Base-by-base conservation (phyloP, 2,888 invertebrate species). In the Nomada hirtipes region DNA sequence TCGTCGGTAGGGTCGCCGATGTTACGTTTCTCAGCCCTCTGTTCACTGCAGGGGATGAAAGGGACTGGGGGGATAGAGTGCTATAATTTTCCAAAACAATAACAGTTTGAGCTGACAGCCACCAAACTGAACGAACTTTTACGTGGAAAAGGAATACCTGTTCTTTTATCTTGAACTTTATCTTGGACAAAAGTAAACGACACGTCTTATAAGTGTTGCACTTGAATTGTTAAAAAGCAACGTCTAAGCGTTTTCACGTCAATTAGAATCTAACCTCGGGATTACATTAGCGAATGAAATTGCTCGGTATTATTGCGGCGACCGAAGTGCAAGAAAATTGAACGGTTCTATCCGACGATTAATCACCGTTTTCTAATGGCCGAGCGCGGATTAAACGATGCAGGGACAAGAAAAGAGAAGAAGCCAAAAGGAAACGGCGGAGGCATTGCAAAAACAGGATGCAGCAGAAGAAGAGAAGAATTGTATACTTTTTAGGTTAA, bases 401-500 rank as follows among this genome's bases (percentile, higher is more conserved):
- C 15, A 23, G 18, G n/a, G 23, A 42, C 53, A n/a, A 26, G 26
- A 7, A 18, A 36, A 18, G 15, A 36, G 29, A 59, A 55, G 76
- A 79, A 52, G 15, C 20, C 44, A 36, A 36, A 57, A 50, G 23
- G 67, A 36, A 47, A 65, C 44, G 23, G n/a, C 50, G 20, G 23
- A 57, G 36, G 20, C 18, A 60, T 50, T 69, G 50, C 52, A 11
- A 52, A 67, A 15, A 23, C 36, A 53, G 67, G 36, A 75, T 59
- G 67, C 71, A 52, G 50, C 44, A 60, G 70, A 47, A 61, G 71
- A 70, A 75, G 75, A 82, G 69, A 81, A 59, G 76, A 76, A 82
- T 85, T 83, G 84, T 84, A 82, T 76, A 90, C 84, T 91, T 91
- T 90, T 91, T 89, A 88, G 88, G 90, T 89, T 90, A 91, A 91